Evolutionary conservation across 2,797 vertebrate species (phyloP).

Genomic region (Pristis pectinata): DNA sequence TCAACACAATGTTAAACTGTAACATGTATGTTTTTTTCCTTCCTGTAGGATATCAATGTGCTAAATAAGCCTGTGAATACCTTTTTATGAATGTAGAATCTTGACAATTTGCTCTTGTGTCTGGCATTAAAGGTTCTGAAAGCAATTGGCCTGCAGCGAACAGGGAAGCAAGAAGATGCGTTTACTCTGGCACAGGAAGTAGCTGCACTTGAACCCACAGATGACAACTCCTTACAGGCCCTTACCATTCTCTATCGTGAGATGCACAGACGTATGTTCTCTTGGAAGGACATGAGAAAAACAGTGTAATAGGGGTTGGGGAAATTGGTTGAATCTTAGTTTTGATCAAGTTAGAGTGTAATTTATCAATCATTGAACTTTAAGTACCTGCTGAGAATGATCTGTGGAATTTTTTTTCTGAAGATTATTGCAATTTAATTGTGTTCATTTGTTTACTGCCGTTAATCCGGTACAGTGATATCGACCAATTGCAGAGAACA

Average conservation of each 20-base stretch:
- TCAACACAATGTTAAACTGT: background rate
- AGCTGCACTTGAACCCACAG: constrained; percentile 84
- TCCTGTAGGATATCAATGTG: background rate
- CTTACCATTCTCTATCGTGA: constrained; percentile 95
- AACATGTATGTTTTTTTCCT: background rate
- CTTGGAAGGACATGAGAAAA: background rate
- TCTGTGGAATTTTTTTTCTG: background rate
- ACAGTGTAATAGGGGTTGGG: background rate
- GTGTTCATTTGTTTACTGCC: background rate
- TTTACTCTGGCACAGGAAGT: constrained; percentile 89
- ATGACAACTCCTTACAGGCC: constrained; percentile 94
- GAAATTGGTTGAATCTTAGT: background rate
- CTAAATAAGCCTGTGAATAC: too few relatives aligned
- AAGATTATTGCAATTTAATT: background rate
- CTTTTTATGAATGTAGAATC: constrained; percentile 3
- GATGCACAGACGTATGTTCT: constrained; percentile 79
- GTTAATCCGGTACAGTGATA: background rate
- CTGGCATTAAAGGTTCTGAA: constrained; percentile 76
- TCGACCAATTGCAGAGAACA: background rate
- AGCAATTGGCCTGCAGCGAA: constrained; percentile 92
- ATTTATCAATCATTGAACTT: background rate
- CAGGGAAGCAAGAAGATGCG: constrained; percentile 92
- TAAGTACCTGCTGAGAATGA: background rate
- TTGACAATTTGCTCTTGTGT: background rate
- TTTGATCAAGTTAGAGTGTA: background rate